These are phyloP conservation scores for Ceratosolen fusciceps DNA, from an alignment of 1,140 invertebrate species.

Conservation along the genomic window DNA sequence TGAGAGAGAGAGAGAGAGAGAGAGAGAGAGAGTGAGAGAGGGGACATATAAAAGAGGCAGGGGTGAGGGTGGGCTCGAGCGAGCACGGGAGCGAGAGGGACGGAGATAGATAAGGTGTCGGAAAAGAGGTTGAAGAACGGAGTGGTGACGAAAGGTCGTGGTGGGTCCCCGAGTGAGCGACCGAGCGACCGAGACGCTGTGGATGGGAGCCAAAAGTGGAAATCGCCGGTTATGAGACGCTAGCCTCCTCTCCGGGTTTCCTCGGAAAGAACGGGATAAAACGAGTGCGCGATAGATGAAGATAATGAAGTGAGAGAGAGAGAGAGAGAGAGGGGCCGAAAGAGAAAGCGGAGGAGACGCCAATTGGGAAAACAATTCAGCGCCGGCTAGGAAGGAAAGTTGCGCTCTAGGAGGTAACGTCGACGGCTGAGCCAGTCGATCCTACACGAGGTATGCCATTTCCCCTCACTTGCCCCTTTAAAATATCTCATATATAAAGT, in stretches of 20 bases:
- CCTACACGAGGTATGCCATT: constrained; percentile 7
- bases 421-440: neutral
- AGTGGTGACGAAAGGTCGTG: neutral
- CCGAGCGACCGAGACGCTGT: neutral
- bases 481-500: too few relatives aligned
- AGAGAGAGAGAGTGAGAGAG: neutral
- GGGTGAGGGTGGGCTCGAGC: neutral
- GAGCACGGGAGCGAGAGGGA: neutral
- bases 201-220: neutral
- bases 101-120: neutral
- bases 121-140: neutral
- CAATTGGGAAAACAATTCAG: neutral
- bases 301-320: neutral
- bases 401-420: neutral
- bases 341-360: neutral
- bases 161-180: too few relatives aligned
- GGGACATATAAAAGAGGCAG: neutral
- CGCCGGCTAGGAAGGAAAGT: constrained; percentile 16
- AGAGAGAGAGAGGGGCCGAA: neutral
- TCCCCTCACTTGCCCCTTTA: neutral
- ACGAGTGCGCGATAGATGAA: neutral
- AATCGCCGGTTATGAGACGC: neutral
- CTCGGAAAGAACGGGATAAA: neutral
- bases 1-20: neutral
- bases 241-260: neutral